These are phyloP conservation scores for Tiaroga cobitis DNA, from an alignment of 2,797 vertebrate species.

Conservation along the genomic window DNA sequence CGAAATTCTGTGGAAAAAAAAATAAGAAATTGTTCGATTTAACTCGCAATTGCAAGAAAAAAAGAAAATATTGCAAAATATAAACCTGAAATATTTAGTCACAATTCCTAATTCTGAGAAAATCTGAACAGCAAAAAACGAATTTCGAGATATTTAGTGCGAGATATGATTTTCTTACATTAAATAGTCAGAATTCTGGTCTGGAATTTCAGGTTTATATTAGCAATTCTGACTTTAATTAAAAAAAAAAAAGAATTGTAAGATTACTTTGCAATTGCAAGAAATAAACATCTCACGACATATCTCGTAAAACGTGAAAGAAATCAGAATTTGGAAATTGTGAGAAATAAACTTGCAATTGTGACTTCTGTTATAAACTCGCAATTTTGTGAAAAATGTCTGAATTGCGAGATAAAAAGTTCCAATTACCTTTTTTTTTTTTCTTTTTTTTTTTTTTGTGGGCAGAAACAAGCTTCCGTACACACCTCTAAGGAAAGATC, in stretches of 20 bases:
- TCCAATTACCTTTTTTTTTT: neutral
- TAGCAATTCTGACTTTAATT: neutral
- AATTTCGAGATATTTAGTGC: neutral
- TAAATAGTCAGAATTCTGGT: no score
- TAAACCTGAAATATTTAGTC: no score
- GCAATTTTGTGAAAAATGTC: neutral
- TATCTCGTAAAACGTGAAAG: no score
- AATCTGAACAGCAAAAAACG: neutral
- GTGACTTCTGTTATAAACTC: neutral
- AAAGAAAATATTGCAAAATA: no score
- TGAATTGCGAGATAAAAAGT: neutral
- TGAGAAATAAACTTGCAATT: neutral
- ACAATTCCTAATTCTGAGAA: neutral
- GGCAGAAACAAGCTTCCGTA: neutral
- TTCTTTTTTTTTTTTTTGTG: neutral
- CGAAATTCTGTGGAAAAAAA: no score
- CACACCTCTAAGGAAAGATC: conserved; percentile 7
- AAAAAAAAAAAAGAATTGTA: no score
- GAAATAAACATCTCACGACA: neutral
- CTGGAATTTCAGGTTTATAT: neutral
- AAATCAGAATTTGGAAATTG: no score
- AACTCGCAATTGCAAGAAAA: no score
- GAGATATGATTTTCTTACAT: no score
- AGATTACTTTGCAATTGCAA: neutral
- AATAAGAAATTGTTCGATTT: no score